Base-by-base conservation (phyloP, 2,888 invertebrate species). In the Patella depressa region DNA sequence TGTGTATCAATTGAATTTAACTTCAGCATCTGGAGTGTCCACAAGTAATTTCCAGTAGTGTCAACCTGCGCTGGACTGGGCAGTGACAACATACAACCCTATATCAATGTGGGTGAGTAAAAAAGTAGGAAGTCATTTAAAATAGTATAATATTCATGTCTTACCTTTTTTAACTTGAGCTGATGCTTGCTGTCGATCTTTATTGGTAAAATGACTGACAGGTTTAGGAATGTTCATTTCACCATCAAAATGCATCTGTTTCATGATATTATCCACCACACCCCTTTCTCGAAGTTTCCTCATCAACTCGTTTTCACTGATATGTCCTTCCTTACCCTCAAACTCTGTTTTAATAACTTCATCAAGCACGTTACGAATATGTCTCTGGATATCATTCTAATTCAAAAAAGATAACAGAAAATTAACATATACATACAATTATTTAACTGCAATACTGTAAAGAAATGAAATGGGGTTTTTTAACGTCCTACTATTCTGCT, bases 301-400 rank as follows among this genome's bases (percentile, higher is more conserved):
- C 34, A 93, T 86, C 69, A 93, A 85, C 78, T 91, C 89, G 57
- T 90, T 89, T 76, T 92, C 92, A 53, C 87, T 88, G 57, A 90
- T 80, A 17, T 77, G 80, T 17, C 80, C 82, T 34, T 77, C 75
- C 15, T 82, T 77, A n/a, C 86, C 84, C 69, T 81, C 76, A 17
- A 85, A 86, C 19, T 88, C 87, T 73, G 89, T 85, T 70, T 86
- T 82, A 82, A 90, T 85, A n/a, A 83, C 85, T 73, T 88, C 83
- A 78, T 86, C 83, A 81, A 89, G 76, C 85, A 92, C 82, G 72
- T 87, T 87, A 34, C 86, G 80, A 19, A 90, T 88, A 54, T 84
- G 83, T 19, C 85, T 78, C 73, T 90, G 90, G 7, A 90, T 87
- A 82, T 89, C 89, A 79, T 87, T 84, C 89, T 90, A 78, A 7